Conservation (phyloP, 2,888 invertebrate species). For the Stegana nigrithorax region DNA sequence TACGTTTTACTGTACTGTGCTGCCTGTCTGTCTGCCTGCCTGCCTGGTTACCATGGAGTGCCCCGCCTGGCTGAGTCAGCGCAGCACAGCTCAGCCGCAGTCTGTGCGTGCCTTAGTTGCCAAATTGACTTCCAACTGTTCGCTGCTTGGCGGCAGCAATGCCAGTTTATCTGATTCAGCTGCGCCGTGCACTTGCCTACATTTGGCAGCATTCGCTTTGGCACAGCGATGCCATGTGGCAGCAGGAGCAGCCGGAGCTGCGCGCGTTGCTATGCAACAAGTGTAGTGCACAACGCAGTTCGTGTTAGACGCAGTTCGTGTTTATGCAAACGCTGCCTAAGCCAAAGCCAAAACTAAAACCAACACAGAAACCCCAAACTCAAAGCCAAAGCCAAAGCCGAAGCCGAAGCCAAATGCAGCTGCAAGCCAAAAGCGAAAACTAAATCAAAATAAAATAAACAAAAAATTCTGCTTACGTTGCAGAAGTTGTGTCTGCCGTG, state of each 20-base stretch:
- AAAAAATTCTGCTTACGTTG: background rate
- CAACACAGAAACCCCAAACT: too few relatives aligned
- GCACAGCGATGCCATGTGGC: background rate
- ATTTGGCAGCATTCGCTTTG: background rate
- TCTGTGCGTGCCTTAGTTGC: background rate
- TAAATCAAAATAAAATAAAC: too few relatives aligned
- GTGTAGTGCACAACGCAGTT: background rate
- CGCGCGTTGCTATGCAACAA: background rate
- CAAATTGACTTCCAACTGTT: conserved; percentile 5
- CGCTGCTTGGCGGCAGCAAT: background rate
- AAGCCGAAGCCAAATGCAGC: too few relatives aligned
- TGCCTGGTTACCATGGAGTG: too few relatives aligned
- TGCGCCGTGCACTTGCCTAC: background rate
- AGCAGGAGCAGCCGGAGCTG: background rate
- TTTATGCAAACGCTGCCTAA: too few relatives aligned
- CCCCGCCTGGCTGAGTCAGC: conserved; percentile 4
- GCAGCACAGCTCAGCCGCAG: background rate
- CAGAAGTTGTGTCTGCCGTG: background rate
- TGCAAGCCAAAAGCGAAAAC: too few relatives aligned
- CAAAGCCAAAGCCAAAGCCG: too few relatives aligned
- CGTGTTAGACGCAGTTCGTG: too few relatives aligned
- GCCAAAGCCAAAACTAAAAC: too few relatives aligned
- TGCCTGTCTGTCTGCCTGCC: too few relatives aligned
- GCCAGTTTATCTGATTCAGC: background rate
- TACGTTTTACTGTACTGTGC: too few relatives aligned